phyloP scores from a whole-genome alignment of 2,797 vertebrate genomes.

The Characodon lateralis region DNA sequence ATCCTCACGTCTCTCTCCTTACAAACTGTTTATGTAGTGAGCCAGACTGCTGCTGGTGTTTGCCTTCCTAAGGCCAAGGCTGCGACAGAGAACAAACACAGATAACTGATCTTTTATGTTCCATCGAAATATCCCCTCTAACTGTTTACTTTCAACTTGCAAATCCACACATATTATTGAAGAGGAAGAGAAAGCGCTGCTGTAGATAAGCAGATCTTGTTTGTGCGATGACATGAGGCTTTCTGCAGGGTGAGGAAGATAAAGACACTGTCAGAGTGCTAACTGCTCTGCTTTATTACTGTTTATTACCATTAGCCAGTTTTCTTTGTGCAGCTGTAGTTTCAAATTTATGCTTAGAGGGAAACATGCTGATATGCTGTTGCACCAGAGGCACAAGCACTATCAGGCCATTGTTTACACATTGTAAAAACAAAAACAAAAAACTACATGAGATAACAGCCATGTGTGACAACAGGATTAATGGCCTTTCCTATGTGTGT shows the following conservation, averaged over 20 bases:
- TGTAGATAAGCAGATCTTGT: constrained; percentile 42
- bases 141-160: constrained; percentile 55
- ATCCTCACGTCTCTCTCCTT: constrained; percentile 16
- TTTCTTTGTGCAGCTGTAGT: constrained; percentile 28
- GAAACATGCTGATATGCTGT: constrained; percentile 23
- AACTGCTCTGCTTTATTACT: constrained; percentile 39
- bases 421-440: background rate
- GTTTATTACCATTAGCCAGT: constrained; percentile 43
- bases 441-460: background rate
- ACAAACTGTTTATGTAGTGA: constrained; percentile 21
- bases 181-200: constrained; percentile 22
- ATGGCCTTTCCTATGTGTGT: background rate
- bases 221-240: constrained; percentile 42
- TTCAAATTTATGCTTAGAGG: constrained; percentile 33
- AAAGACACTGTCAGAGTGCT: constrained; percentile 45
- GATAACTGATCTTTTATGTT: constrained; percentile 63
- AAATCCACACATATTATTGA: constrained; percentile 39
- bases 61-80: constrained; percentile 53
- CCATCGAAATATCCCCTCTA: constrained; percentile 51
- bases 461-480: background rate
- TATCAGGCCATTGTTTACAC: background rate
- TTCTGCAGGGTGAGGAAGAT: constrained; percentile 45
- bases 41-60: constrained; percentile 48
- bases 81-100: constrained; percentile 65
- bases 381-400: background rate